Evolutionary conservation across 2,113 vertebrate species (phyloP), one percentile per base, ranked within the genome.

Genomic region (Junco hyemalis): DNA sequence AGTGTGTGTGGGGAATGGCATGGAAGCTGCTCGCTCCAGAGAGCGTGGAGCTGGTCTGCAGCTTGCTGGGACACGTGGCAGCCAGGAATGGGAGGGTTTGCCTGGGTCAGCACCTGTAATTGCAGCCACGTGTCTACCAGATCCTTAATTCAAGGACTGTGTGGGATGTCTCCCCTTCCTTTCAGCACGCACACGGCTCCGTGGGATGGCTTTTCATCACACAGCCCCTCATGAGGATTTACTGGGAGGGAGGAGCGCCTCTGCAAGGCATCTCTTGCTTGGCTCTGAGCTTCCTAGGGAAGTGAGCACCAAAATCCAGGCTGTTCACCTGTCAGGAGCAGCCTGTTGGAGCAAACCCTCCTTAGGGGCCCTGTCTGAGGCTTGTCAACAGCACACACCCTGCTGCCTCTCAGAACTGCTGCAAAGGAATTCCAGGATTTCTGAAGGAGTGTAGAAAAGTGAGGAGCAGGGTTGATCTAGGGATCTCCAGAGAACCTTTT

Each of bases 101-200:
- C 90, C 42, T n/a, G 86, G 92, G 50, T 92, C 94, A 81, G 68
- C 86, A 93, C 90, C 94, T 94, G 80, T 57, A 63, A 90, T 86
- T 86, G 82, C 72, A 86, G 90, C 90, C 95, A 94, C 51, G 7
- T 95, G 92, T 45, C 68, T 83, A 23, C 33, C 36, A 64, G 87
- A 57, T 86, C 33, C 33, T 80, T 65, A 40, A 65, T 73, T 86
- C 26, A 50, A 44, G 80, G 80, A 6, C 47, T 25, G 0, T n/a
- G 47, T 57, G 88, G 68, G 82, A 63, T 86, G 54, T 88, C 59
- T 72, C 76, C 36, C 48, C 33, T 87, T 70, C 14, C 73, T 92
- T 85, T 93, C 78, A 66, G 45, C 89, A 72, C 3, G 0, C n/a
- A 2, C 26, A 7, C 0, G 1, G 68, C 82, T 80, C 59, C 0